A percentile compares a stretch with the other conserved stretches of the same genome.
These are phyloP conservation scores for Drosophila buzzatii DNA, from an alignment of 2,888 invertebrate species.

Conservation along the genomic window DNA sequence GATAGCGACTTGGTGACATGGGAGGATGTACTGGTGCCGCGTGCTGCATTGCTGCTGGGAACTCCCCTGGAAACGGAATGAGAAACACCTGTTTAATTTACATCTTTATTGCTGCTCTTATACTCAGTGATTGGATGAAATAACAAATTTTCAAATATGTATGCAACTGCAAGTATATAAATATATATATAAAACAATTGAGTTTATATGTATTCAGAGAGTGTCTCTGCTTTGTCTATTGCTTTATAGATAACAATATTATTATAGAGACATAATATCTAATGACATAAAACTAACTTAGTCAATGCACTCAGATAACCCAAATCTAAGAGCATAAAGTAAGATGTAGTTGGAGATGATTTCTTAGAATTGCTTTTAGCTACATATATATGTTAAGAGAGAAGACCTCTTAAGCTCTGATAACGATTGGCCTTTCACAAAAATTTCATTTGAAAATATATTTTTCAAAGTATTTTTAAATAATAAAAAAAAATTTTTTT, in stretches of 20 bases:
- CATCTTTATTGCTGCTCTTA: conserved; percentile 85
- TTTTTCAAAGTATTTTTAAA: too few species aligned
- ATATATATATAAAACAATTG: background rate
- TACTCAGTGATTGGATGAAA: conserved; percentile 76
- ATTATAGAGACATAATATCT: background rate
- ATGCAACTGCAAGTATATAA: background rate
- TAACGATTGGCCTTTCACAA: too few species aligned
- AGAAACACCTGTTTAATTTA: conserved; percentile 86
- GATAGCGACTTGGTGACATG: conserved; percentile 89
- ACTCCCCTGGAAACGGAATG: conserved; percentile 93
- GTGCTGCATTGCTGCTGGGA: conserved; percentile 97
- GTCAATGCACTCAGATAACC: too few species aligned
- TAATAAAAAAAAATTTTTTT: too few species aligned
- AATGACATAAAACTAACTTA: too few species aligned
- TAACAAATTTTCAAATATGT: conserved; percentile 42
- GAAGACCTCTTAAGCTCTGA: too few species aligned
- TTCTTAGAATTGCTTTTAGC: too few species aligned
- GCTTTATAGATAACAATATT: background rate
- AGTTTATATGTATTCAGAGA: background rate
- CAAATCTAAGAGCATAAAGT: too few species aligned
- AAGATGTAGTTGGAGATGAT: too few species aligned
- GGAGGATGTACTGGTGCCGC: conserved; percentile 92
- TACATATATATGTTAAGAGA: too few species aligned
- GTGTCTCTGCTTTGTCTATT: too few species aligned
- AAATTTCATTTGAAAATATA: too few species aligned